Conservation (phyloP, 2,888 invertebrate genomes). For the Amiota mariae region DNA sequence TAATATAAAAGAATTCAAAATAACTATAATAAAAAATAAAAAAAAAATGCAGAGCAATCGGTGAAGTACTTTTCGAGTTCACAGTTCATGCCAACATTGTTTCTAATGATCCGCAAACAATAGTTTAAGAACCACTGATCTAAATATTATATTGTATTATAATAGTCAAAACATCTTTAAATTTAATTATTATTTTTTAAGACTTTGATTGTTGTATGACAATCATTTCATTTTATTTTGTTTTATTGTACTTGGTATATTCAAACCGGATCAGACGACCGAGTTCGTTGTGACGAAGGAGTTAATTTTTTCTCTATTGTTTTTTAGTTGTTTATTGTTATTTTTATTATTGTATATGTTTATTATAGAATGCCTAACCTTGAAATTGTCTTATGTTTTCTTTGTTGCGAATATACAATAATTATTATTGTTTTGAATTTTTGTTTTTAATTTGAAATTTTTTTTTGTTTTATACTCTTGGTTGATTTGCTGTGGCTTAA, state of each 20-base stretch:
- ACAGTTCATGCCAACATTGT: no score
- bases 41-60: no score
- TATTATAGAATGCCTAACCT: neutral
- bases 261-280: no score
- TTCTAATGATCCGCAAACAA: no score
- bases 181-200: constrained; percentile 21
- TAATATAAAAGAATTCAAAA: no score
- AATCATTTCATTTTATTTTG: constrained; percentile 23
- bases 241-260: constrained; percentile 25
- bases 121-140: neutral
- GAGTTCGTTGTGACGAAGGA: no score
- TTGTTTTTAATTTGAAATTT: constrained; percentile 41
- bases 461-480: constrained; percentile 7
- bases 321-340: neutral
- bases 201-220: constrained; percentile 2
- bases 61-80: no score
- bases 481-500: neutral
- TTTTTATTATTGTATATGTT: neutral
- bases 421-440: neutral
- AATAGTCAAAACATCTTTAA: constrained; percentile 24
- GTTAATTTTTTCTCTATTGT: neutral
- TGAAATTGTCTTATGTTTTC: neutral
- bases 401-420: neutral
- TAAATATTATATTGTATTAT: no score
- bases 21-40: no score